Evolutionary conservation across 2,888 invertebrate genomes (phyloP).

Genomic region (Rhimphoctona megacephalus): DNA sequence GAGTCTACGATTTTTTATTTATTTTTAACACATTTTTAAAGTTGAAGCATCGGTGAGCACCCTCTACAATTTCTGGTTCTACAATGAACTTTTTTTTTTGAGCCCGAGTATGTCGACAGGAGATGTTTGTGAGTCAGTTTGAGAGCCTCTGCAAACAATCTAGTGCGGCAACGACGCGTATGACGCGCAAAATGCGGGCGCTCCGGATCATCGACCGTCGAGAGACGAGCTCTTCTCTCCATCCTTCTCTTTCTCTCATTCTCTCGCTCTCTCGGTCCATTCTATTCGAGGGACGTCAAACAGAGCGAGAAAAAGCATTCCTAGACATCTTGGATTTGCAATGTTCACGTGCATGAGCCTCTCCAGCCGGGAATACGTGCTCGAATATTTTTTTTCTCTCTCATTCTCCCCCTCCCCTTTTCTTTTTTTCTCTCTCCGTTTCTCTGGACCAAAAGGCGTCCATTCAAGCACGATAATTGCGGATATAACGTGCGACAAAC

Average conservation of each 20-base stretch:
- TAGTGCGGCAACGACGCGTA: constrained; percentile 84
- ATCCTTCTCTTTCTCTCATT: constrained; percentile 32
- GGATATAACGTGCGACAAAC: constrained; percentile 84
- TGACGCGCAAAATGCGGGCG: constrained; percentile 85
- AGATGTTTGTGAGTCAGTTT: constrained; percentile 71
- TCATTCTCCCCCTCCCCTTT: background rate
- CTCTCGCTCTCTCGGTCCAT: constrained; percentile 30
- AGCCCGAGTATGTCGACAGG: background rate
- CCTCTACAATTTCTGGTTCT: background rate
- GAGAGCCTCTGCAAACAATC: constrained; percentile 85
- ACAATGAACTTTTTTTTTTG: background rate
- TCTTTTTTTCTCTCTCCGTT: background rate
- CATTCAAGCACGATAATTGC: constrained; percentile 83
- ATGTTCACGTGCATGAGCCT: constrained; percentile 59
- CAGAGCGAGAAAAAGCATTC: constrained; percentile 70
- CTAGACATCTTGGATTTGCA: constrained; percentile 63
- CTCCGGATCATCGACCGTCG: constrained; percentile 82
- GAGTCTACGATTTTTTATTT: background rate
- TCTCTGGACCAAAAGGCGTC: constrained; percentile 75
- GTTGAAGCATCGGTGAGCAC: background rate
- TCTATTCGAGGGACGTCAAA: constrained; percentile 44
- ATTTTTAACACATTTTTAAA: constrained; percentile 20
- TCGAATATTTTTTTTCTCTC: constrained; percentile 77
- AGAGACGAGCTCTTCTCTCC: constrained; percentile 51
- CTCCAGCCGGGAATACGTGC: constrained; percentile 67